Evolutionary conservation across 2,888 invertebrate genomes (phyloP), one percentile per base, ranked within the genome.

Genomic region (Trissolcus japonicus): DNA sequence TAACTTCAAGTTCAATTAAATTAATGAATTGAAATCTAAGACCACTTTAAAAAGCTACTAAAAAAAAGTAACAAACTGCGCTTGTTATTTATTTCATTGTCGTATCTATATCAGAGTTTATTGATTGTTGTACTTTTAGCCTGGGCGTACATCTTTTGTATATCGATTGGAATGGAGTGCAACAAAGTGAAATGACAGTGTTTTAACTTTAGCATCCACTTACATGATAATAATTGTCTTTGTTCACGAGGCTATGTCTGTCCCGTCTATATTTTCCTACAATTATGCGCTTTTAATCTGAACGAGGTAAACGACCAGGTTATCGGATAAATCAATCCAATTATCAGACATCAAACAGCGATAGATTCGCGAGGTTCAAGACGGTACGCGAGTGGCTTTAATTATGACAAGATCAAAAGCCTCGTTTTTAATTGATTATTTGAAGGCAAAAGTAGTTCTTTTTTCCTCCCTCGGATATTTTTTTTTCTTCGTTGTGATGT

Each of bases 161-260:
- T 82, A 83, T 83, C 82, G 84, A 84, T 81, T 80, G 80, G 40
- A 67, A 78, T 80, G 80, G 9, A 66, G 80, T 81, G 80, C 78
- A 76, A 81, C 80, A 76, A 81, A 81, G 81, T 76, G 82, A 76
- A 74, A 62, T 17, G 43, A 67, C 81, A 79, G 11, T 35, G 35
- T 35, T 81, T 83, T 82, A 77, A 82, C 73, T 83, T 80, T 79
- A 78, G 19, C 35, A 16, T 19, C 41, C 41, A 61, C 35, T 63
- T 51, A 51, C 13, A 57, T 53, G 6, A 16, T 35, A 53, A 53
- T 46, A 16, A 63, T 53, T 69, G 43, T 56, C 56, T 51, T 61
- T 61, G 55, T 60, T 41, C n/a, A 6, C 43, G 19, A 35, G 0
- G 19, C 29, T 25, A 19, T 57, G 41, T 65, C 29, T 11, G 17